Conservation (phyloP, 1,140 invertebrate genomes). For the Leguminivora glycinivorella region DNA sequence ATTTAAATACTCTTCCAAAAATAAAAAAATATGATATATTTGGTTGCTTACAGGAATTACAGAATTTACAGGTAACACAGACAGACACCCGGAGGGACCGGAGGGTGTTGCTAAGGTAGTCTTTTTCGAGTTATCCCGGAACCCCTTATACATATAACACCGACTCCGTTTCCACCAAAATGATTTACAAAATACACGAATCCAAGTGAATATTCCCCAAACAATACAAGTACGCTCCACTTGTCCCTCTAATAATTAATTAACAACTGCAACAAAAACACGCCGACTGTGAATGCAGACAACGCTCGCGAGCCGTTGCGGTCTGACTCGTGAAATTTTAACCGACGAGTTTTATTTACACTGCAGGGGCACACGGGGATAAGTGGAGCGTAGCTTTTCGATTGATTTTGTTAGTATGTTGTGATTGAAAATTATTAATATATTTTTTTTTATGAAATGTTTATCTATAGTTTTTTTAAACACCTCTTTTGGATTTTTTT, state of each 20-base stretch:
- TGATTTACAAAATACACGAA: neutral
- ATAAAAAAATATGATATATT: no score
- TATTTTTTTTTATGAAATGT: no score
- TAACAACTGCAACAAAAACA: conserved; percentile 13
- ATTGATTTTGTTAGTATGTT: conserved; percentile 11
- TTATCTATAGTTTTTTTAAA: neutral
- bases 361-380: conserved; percentile 33
- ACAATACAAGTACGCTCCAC: conserved; percentile 6
- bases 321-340: conserved; percentile 52
- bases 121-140: neutral
- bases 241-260: conserved; percentile 27
- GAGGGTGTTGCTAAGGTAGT: neutral
- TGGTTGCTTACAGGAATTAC: no score
- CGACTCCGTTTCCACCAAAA: neutral
- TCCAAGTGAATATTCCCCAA: neutral
- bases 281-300: conserved; percentile 5
- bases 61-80: neutral
- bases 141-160: neutral
- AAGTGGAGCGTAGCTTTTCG: conserved; percentile 6
- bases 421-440: neutral
- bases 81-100: neutral
- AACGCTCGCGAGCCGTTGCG: conserved; percentile 31
- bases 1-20: neutral
- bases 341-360: conserved; percentile 54
- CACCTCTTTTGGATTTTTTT: no score